A percentile compares a stretch with the other conserved stretches of the same genome.
phyloP scores from a whole-genome alignment of 1,140 invertebrate genomes.

The Cyphomyrmex costatus region DNA sequence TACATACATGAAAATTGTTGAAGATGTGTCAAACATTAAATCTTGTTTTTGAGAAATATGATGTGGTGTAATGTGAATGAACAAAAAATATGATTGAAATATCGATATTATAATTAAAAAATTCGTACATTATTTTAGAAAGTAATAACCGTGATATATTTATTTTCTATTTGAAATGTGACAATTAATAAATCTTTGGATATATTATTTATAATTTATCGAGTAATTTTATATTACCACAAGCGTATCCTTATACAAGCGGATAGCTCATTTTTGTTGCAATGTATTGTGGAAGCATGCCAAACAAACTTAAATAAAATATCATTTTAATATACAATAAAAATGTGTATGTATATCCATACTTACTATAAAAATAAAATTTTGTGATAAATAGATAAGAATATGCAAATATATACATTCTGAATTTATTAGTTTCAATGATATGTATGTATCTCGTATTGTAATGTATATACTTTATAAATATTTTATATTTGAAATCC shows the following conservation, averaged over 20 bases:
- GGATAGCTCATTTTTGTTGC: conserved; percentile 6
- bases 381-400: conserved; percentile 23
- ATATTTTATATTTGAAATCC: not conserved
- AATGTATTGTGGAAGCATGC: conserved; percentile 17
- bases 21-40: not conserved
- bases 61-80: not conserved
- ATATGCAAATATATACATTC: not conserved
- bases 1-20: not conserved
- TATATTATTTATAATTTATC: conserved; percentile 15
- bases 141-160: not conserved
- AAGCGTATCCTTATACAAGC: conserved; percentile 15
- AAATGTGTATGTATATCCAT: not conserved
- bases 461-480: not conserved
- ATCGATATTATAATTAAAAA: not conserved
- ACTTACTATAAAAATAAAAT: not conserved
- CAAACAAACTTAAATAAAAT: conserved; percentile 34
- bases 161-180: not conserved
- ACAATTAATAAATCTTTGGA: not conserved
- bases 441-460: conserved; percentile 9
- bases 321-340: conserved; percentile 17
- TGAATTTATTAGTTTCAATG: conserved; percentile 23
- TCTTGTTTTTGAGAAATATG: not conserved
- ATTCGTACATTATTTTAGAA: too few relatives aligned
- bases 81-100: conserved; percentile 11
- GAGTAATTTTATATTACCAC: conserved; percentile 13